These are phyloP conservation scores for Amitus sp. DNA, from an alignment of 2,888 invertebrate genomes.

Conservation along the genomic window DNA sequence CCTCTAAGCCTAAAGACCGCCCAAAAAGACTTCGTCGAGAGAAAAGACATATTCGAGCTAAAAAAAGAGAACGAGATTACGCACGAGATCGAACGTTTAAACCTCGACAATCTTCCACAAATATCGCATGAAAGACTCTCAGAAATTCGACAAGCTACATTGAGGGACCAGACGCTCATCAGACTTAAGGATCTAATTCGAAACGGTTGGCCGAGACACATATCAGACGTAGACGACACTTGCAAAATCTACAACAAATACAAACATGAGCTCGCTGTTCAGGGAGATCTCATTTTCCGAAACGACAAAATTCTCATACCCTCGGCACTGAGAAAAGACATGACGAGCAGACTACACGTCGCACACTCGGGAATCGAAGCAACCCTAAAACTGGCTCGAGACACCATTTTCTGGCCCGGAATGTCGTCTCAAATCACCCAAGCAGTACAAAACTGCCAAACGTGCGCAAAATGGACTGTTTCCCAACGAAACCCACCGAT, in stretches of 20 bases:
- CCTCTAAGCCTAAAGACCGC: background rate
- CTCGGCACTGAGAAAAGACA: conserved; percentile 12
- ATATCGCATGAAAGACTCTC: background rate
- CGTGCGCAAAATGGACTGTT: conserved; percentile 14
- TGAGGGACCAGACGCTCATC: conserved; percentile 18
- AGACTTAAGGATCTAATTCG: conserved; percentile 30
- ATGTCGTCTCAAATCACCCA: conserved; percentile 24
- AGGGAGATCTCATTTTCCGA: conserved; percentile 15
- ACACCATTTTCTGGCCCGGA: conserved; percentile 30
- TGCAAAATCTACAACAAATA: conserved; percentile 20
- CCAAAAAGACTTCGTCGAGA: background rate
- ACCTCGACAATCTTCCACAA: too few relatives aligned
- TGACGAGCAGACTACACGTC: conserved; percentile 24
- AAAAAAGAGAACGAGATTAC: background rate
- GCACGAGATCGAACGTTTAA: background rate
- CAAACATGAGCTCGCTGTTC: conserved; percentile 16
- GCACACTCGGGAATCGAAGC: conserved; percentile 32
- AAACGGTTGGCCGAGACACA: conserved; percentile 41
- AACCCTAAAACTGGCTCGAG: conserved; percentile 19
- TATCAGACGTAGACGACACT: conserved; percentile 13
- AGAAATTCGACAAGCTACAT: background rate
- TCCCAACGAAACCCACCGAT: conserved; percentile 13
- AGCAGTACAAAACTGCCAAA: conserved; percentile 13
- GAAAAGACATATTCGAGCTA: background rate
- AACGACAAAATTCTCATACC: conserved; percentile 20